These are phyloP conservation scores for Copidosoma floridanum DNA, from an alignment of 1,140 invertebrate species.

Conservation along the genomic window DNA sequence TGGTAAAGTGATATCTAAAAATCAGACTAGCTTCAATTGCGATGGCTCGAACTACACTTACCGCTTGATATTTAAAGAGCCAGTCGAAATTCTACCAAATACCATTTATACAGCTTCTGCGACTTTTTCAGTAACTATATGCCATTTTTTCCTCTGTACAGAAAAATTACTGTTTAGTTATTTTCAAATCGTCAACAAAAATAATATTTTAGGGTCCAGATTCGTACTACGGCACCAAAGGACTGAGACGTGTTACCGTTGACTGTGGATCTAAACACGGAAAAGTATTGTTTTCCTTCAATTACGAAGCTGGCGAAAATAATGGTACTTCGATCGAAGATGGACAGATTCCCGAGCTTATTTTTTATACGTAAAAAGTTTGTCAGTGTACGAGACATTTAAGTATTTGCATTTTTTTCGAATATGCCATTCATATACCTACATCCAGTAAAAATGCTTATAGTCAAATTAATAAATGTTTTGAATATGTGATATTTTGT, in stretches of 20 bases:
- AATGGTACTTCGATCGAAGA: slow-evolving; percentile 89
- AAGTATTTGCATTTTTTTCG: slow-evolving; percentile 12
- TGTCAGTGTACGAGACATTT: too few species aligned
- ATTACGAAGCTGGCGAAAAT: slow-evolving; percentile 82
- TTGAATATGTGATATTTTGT: too few species aligned
- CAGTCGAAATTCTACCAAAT: slow-evolving; percentile 79
- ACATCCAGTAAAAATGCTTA: background rate
- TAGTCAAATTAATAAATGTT: too few species aligned
- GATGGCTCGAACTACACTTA: slow-evolving; percentile 83
- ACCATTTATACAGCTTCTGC: slow-evolving; percentile 82
- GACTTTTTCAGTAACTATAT: slow-evolving; percentile 60
- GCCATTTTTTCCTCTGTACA: background rate
- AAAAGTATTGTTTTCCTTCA: slow-evolving; percentile 82
- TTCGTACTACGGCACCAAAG: slow-evolving; percentile 85
- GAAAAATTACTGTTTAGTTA: too few species aligned
- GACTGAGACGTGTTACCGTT: slow-evolving; percentile 72
- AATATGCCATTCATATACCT: too few species aligned
- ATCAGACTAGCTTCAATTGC: slow-evolving; percentile 75
- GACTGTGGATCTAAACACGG: slow-evolving; percentile 71
- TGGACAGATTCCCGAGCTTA: slow-evolving; percentile 88
- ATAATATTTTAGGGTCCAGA: slow-evolving; percentile 73
- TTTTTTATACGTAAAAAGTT: slow-evolving; percentile 68
- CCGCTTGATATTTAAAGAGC: slow-evolving; percentile 86
- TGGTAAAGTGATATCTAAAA: slow-evolving; percentile 74
- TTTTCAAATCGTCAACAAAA: background rate